Conservation (phyloP, 2,113 vertebrate species). For the Pteronura brasiliensis region DNA sequence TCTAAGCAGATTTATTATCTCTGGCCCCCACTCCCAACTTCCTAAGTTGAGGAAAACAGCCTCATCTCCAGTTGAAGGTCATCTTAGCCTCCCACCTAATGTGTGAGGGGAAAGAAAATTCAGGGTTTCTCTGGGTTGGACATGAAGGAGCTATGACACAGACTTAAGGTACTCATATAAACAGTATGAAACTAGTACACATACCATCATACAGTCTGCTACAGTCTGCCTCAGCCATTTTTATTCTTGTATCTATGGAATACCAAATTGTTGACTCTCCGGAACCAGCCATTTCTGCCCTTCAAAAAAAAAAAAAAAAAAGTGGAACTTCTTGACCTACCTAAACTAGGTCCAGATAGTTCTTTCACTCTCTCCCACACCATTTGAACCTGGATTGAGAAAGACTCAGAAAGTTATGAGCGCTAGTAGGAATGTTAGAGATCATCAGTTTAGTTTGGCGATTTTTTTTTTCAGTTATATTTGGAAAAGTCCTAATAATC, state of each 20-base stretch:
- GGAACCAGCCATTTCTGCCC: background rate
- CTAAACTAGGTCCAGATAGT: background rate
- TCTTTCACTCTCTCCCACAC: background rate
- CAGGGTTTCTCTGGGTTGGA: background rate
- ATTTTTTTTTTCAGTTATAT: background rate
- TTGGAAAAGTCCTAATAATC: background rate
- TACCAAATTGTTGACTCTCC: background rate
- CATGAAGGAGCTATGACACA: background rate
- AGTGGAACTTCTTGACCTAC: background rate
- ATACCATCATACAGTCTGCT: background rate
- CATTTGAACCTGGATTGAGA: background rate
- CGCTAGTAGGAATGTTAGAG: background rate
- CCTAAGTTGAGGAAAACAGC: background rate
- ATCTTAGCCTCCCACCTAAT: background rate
- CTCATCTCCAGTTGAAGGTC: background rate
- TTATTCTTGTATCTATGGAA: background rate
- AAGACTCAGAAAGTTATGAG: slow-evolving; percentile 20
- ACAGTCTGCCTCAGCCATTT: background rate
- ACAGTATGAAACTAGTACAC: slow-evolving; percentile 17
- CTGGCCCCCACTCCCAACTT: background rate
- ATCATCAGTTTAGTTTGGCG: background rate
- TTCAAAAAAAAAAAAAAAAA: background rate
- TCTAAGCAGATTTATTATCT: background rate
- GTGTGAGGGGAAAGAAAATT: background rate
- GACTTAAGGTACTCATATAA: background rate